Percentiles rank a stretch among this genome's conserved stretches.
phyloP scores from a whole-genome alignment of 2,888 invertebrate species.

The Drosophila histrio region DNA sequence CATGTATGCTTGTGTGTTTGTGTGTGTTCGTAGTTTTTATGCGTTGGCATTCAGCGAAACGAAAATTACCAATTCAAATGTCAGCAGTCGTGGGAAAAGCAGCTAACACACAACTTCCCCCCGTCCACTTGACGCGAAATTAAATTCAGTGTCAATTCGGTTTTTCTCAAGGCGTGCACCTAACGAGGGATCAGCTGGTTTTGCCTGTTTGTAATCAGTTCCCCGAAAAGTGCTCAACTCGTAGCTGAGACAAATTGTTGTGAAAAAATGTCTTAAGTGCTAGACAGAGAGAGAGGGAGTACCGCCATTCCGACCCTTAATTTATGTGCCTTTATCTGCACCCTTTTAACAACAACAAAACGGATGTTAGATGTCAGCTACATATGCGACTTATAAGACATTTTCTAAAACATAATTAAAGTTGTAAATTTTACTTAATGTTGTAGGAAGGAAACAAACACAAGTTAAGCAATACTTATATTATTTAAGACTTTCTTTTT shows the following conservation, averaged over 20 bases:
- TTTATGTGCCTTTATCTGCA: slow-evolving; percentile 25
- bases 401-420: not conserved
- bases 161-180: slow-evolving; percentile 44
- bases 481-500: not conserved
- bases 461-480: not conserved
- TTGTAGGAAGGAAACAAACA: not conserved
- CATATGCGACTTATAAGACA: not conserved
- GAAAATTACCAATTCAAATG: slow-evolving; percentile 80
- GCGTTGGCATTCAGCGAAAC: slow-evolving; percentile 56
- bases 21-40: slow-evolving; percentile 59
- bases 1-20: not conserved
- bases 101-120: not conserved
- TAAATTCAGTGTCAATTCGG: slow-evolving; percentile 79
- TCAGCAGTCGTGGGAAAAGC: slow-evolving; percentile 57
- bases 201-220: slow-evolving; percentile 46
- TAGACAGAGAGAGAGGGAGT: not conserved
- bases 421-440: not conserved
- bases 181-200: slow-evolving; percentile 59
- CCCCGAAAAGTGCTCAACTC: slow-evolving; percentile 32
- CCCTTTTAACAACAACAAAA: not conserved
- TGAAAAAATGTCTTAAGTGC: slow-evolving; percentile 25
- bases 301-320: not conserved
- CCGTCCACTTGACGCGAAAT: slow-evolving; percentile 59
- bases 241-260: slow-evolving; percentile 52
- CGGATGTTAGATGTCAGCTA: not conserved